A percentile compares a stretch with the other conserved stretches of the same genome.
Evolutionary conservation across 2,113 vertebrate species (phyloP).

Genomic region (Potamarius usumacintae): DNA sequence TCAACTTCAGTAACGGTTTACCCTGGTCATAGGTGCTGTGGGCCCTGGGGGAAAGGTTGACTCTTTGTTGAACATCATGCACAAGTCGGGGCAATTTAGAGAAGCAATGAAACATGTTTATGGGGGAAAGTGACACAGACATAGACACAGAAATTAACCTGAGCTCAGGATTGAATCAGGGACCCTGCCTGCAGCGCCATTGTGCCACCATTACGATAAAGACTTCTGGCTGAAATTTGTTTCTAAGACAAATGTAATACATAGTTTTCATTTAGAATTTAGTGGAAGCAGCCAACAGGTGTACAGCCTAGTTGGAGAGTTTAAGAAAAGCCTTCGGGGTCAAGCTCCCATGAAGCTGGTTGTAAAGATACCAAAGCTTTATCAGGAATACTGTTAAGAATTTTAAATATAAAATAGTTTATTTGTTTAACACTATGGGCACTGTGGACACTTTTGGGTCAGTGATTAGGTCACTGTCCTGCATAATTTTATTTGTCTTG

Average conservation of each 20-base stretch:
- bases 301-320: not conserved
- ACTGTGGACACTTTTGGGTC: not conserved
- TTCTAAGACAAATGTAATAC: not conserved
- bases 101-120: not conserved
- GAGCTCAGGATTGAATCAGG: not conserved
- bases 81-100: not conserved
- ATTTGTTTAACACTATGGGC: not conserved
- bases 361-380: not conserved
- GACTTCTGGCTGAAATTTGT: not conserved
- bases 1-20: not conserved
- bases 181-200: not conserved
- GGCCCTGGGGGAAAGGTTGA: not conserved
- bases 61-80: not conserved
- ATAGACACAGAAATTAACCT: not conserved
- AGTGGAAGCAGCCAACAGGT: not conserved
- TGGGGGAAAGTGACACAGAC: not conserved
- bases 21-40: not conserved
- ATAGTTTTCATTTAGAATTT: not conserved
- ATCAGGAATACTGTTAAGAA: not conserved
- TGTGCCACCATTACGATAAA: not conserved
- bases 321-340: not conserved
- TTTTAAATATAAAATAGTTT: not conserved
- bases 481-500: too few relatives aligned
- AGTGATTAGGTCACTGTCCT: not conserved
- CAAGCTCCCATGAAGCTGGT: not conserved